Percentiles rank a stretch among this genome's conserved stretches.
Conservation (phyloP, 1,140 invertebrate species). For the Dinothrombium tinctorium region DNA sequence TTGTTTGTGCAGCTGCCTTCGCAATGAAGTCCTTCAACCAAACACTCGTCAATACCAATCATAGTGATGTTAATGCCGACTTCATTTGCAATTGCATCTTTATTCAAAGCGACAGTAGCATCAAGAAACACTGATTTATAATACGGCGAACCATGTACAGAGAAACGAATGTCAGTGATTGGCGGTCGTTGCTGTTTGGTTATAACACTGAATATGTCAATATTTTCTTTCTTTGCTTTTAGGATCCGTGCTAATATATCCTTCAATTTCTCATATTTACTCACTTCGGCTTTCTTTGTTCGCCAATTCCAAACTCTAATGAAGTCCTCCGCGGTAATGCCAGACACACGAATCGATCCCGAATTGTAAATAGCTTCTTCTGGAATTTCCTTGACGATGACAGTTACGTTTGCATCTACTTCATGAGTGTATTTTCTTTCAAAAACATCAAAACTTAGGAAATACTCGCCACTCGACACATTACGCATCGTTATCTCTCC, state of each 20-base stretch:
- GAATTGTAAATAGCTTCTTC: conserved; percentile 86
- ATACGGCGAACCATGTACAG: conserved; percentile 83
- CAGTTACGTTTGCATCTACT: conserved; percentile 71
- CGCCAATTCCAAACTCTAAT: conserved; percentile 73
- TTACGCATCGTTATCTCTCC: conserved; percentile 87
- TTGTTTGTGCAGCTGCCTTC: conserved; percentile 85
- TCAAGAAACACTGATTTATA: conserved; percentile 81
- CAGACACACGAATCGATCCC: conserved; percentile 46
- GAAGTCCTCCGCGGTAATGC: conserved; percentile 32
- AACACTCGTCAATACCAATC: conserved; percentile 90
- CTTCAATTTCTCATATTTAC: conserved; percentile 51
- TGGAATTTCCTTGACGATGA: conserved; percentile 73
- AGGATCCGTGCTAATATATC: conserved; percentile 57
- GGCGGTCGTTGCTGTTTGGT: conserved; percentile 57
- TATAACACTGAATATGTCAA: conserved; percentile 87
- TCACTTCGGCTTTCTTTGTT: conserved; percentile 40
- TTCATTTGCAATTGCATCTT: conserved; percentile 71
- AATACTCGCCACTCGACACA: conserved; percentile 50
- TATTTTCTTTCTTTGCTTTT: conserved; percentile 57
- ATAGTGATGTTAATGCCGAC: conserved; percentile 87
- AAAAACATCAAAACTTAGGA: conserved; percentile 72
- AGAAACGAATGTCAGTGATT: conserved; percentile 72
- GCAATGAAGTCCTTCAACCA: conserved; percentile 74
- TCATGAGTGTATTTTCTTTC: conserved; percentile 80
- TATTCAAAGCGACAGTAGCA: conserved; percentile 74